Conservation (phyloP, 2,113 vertebrate genomes). For the Dromaius novaehollandiae region DNA sequence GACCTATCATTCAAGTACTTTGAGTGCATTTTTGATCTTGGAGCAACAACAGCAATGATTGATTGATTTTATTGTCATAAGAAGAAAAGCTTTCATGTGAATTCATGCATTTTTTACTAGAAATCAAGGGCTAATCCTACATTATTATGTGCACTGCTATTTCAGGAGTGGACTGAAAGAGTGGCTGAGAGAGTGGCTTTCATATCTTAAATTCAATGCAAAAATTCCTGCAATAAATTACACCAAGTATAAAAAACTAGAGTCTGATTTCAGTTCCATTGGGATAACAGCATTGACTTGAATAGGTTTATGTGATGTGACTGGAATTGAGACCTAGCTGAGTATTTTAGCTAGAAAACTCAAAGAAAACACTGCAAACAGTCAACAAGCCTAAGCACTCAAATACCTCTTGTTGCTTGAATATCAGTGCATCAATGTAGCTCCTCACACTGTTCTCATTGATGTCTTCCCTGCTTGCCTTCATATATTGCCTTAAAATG, state of each 20-base stretch:
- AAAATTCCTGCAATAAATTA: neutral
- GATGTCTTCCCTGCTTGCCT: neutral
- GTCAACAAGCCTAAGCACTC: neutral
- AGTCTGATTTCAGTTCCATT: neutral
- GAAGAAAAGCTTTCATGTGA: conserved; percentile 6
- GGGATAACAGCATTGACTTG: neutral
- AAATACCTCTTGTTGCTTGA: conserved; percentile 74
- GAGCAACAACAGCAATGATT: conserved; percentile 12
- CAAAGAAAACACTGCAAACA: neutral
- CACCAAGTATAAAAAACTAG: neutral
- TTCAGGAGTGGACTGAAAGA: neutral
- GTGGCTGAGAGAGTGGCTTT: neutral
- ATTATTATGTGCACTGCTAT: neutral
- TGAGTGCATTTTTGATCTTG: neutral
- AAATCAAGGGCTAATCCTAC: neutral
- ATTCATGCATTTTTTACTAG: neutral
- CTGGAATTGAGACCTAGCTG: neutral
- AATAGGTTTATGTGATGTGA: neutral
- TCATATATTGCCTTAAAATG: conserved; percentile 72
- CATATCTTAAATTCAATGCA: neutral
- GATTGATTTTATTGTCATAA: conserved; percentile 7
- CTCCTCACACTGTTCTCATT: conserved; percentile 36
- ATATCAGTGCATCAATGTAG: conserved; percentile 74
- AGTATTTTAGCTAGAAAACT: neutral
- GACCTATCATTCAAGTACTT: conserved; percentile 11